Evolutionary conservation across 1,140 invertebrate genomes (phyloP).

Genomic region (Papilio polytes): DNA sequence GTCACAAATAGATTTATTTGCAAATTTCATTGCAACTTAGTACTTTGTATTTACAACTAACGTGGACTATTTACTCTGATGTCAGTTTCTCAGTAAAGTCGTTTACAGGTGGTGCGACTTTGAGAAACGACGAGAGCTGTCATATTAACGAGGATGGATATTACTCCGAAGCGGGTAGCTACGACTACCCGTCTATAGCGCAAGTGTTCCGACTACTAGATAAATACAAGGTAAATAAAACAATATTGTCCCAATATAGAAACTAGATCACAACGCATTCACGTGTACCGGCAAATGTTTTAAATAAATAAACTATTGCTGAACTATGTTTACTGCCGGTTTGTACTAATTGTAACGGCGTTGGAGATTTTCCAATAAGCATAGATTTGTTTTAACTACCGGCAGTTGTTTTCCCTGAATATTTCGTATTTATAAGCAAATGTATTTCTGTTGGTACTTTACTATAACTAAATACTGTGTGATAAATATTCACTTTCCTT

Average conservation of each 20-base stretch:
- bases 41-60: no score
- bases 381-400: neutral
- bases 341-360: conserved; percentile 1
- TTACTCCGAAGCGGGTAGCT: conserved; percentile 81
- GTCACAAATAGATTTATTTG: no score
- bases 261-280: conserved; percentile 45
- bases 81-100: conserved; percentile 1
- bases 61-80: neutral
- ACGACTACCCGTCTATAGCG: conserved; percentile 87
- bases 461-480: neutral
- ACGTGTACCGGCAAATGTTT: conserved; percentile 49
- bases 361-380: conserved; percentile 22
- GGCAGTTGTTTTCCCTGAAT: conserved; percentile 34
- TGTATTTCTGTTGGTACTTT: neutral
- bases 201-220: conserved; percentile 85
- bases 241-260: conserved; percentile 49
- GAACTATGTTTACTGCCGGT: conserved; percentile 18
- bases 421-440: neutral
- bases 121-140: conserved; percentile 83
- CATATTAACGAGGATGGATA: conserved; percentile 84
- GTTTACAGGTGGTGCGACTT: conserved; percentile 78
- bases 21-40: no score
- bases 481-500: no score
- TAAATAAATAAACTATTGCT: conserved; percentile 22
- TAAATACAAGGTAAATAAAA: conserved; percentile 85